A percentile compares a stretch with the other conserved stretches of the same genome.
These are phyloP conservation scores for Drosophila bocqueti DNA, from an alignment of 1,140 invertebrate genomes.

Conservation along the genomic window DNA sequence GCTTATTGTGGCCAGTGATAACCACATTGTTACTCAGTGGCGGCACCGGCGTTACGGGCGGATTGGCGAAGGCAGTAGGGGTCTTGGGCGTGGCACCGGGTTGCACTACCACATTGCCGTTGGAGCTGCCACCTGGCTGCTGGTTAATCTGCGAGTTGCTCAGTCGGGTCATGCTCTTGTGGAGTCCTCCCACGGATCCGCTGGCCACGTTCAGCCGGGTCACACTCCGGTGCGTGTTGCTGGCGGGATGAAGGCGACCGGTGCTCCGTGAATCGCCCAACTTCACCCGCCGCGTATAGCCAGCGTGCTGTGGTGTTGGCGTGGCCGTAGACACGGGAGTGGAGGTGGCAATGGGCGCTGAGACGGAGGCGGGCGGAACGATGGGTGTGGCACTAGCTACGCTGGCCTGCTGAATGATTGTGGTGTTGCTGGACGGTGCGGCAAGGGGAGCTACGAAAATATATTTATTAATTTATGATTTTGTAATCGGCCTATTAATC, in stretches of 20 bases:
- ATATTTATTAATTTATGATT: background rate
- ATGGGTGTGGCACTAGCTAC: slow-evolving; percentile 32
- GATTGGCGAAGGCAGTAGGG: slow-evolving; percentile 56
- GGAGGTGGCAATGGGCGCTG: slow-evolving; percentile 45
- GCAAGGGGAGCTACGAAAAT: slow-evolving; percentile 17
- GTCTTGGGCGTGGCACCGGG: slow-evolving; percentile 73
- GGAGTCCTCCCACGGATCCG: slow-evolving; percentile 90
- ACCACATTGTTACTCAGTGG: slow-evolving; percentile 84
- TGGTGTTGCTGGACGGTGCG: slow-evolving; percentile 39
- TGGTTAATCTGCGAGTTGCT: slow-evolving; percentile 90
- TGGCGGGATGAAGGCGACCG: slow-evolving; percentile 88
- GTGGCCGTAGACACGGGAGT: slow-evolving; percentile 43
- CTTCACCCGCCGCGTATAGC: slow-evolving; percentile 88
- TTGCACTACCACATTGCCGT: slow-evolving; percentile 77
- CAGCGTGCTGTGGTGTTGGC: slow-evolving; percentile 81
- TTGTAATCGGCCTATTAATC: too few relatives aligned
- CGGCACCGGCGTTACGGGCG: slow-evolving; percentile 81
- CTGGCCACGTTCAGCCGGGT: slow-evolving; percentile 90
- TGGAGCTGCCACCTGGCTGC: slow-evolving; percentile 74
- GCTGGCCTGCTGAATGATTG: slow-evolving; percentile 26
- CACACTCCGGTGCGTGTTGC: slow-evolving; percentile 90
- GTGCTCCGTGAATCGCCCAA: slow-evolving; percentile 90
- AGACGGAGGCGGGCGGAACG: slow-evolving; percentile 8
- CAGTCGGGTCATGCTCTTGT: slow-evolving; percentile 93
- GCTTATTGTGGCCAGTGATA: slow-evolving; percentile 86